Conservation (phyloP, 1,140 invertebrate species). For the Ceratitis capitata region DNA sequence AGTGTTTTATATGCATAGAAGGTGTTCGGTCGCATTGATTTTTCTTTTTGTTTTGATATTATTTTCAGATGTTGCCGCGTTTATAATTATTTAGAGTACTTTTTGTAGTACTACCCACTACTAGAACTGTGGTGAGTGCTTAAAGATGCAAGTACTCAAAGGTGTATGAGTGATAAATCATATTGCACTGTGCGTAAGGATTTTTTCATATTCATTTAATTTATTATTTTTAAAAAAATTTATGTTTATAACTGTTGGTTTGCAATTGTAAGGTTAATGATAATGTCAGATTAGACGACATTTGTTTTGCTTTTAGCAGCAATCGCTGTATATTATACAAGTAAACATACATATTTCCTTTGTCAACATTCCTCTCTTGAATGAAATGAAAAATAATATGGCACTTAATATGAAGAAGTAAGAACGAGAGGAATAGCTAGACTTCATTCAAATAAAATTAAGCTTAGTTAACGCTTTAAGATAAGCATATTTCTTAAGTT, state of each 20-base stretch:
- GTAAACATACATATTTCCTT: no score
- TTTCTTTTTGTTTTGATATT: not conserved
- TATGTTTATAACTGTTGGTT: not conserved
- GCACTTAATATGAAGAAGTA: no score
- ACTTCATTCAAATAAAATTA: no score
- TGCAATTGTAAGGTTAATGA: not conserved
- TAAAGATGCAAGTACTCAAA: not conserved
- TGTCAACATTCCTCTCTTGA: no score
- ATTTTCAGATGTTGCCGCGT: not conserved
- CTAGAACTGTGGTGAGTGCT: not conserved
- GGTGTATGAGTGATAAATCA: not conserved
- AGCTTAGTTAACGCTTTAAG: no score
- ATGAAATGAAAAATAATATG: no score
- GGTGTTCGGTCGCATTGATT: not conserved
- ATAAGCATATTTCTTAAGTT: no score
- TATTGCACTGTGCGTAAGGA: no score
- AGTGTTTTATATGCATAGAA: not conserved
- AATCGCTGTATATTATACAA: no score
- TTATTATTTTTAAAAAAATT: no score
- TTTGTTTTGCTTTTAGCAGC: not conserved
- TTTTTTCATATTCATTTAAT: not conserved
- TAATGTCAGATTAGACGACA: not conserved
- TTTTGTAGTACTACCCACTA: not conserved
- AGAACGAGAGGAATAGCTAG: no score
- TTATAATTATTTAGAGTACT: not conserved